A percentile compares a stretch with the other conserved stretches of the same genome.
Evolutionary conservation across 2,888 invertebrate species (phyloP).

Genomic region (Epinotia bilunana): DNA sequence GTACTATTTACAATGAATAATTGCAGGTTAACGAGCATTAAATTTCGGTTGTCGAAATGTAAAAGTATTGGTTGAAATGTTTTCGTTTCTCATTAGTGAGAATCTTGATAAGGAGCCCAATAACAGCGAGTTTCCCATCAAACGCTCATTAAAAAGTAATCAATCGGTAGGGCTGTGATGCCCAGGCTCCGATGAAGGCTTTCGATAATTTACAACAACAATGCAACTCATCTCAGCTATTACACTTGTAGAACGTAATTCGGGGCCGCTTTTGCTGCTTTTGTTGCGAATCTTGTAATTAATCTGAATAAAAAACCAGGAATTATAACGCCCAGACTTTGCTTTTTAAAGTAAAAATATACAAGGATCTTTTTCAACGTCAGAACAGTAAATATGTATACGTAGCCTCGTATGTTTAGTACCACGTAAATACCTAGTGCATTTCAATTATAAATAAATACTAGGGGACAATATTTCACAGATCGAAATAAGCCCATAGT

Average conservation of each 20-base stretch:
- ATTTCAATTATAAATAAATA: no score
- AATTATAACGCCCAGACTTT: no score
- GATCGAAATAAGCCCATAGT: no score
- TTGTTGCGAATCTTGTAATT: conserved; percentile 3
- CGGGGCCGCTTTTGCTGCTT: background rate
- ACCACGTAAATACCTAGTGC: no score
- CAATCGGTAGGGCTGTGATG: conserved; percentile 51
- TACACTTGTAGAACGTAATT: conserved; percentile 11
- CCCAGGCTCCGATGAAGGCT: conserved; percentile 20
- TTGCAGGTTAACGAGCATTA: conserved; percentile 32
- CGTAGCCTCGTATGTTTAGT: no score
- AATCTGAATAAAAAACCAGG: background rate
- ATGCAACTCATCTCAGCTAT: conserved; percentile 25
- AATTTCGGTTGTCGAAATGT: conserved; percentile 23
- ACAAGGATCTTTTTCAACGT: no score
- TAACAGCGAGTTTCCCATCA: conserved; percentile 59
- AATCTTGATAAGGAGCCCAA: conserved; percentile 50
- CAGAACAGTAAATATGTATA: no score
- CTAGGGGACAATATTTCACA: no score
- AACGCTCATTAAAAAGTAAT: conserved; percentile 66
- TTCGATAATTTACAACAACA: conserved; percentile 42
- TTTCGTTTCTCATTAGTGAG: conserved; percentile 48
- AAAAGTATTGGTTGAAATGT: conserved; percentile 44
- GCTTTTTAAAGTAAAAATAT: no score
- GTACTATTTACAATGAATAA: conserved; percentile 27